phyloP scores from a whole-genome alignment of 2,888 invertebrate genomes.

The Ashinkailepas kermadecensis region DNA sequence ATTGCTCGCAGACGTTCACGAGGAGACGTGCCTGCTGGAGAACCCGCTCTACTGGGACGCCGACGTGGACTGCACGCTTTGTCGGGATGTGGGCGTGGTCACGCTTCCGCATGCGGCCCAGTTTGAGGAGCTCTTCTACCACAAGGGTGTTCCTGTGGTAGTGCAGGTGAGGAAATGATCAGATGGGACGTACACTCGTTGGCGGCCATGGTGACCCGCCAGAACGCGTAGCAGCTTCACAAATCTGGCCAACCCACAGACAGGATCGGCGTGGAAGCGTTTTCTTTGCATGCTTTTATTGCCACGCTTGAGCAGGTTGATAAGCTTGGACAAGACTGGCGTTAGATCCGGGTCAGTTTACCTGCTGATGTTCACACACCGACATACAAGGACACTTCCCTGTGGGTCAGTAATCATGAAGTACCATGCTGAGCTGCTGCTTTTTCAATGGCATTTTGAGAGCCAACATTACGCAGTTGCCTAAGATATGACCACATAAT shows the following conservation, averaged over 20 bases:
- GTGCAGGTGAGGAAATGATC: constrained; percentile 42
- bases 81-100: constrained; percentile 55
- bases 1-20: constrained; percentile 60
- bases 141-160: constrained; percentile 53
- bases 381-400: no score
- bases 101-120: constrained; percentile 39
- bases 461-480: no score
- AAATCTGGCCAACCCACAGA: not conserved
- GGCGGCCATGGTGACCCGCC: no score
- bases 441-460: no score
- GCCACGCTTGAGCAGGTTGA: no score
- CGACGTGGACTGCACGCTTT: constrained; percentile 81
- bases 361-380: no score
- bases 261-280: not conserved
- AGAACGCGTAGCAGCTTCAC: constrained; percentile 35
- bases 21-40: constrained; percentile 72
- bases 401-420: no score
- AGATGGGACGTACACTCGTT: not conserved
- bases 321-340: no score
- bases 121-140: constrained; percentile 45
- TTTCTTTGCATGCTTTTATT: no score
- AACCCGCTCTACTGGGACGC: constrained; percentile 74
- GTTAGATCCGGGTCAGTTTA: no score
- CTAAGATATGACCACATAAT: no score
- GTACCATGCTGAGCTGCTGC: no score